Conservation (phyloP, 2,113 vertebrate genomes). For the Stegastes partitus region DNA sequence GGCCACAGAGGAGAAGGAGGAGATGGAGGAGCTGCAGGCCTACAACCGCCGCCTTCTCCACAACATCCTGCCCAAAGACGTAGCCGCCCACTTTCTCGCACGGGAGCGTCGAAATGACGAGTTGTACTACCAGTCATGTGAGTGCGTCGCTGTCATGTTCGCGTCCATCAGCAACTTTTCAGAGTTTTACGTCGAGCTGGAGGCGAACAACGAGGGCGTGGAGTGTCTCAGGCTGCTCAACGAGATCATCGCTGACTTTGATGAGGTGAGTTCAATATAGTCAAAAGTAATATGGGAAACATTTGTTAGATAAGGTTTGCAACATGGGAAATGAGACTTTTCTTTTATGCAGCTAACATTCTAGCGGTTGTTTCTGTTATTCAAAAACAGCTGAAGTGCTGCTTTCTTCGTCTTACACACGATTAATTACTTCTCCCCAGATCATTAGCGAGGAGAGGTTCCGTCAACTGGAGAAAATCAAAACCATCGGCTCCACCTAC, state of each 20-base stretch:
- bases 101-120: conserved; percentile 95
- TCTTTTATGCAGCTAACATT: not conserved
- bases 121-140: conserved; percentile 97
- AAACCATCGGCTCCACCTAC: conserved; percentile 97
- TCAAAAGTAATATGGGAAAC: not conserved
- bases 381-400: conserved; percentile 1
- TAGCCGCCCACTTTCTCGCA: conserved; percentile 94
- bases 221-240: conserved; percentile 97
- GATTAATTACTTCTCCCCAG: conserved; percentile 67
- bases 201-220: conserved; percentile 98
- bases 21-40: conserved; percentile 98
- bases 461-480: conserved; percentile 97
- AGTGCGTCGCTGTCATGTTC: conserved; percentile 98
- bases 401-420: not conserved
- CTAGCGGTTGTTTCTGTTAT: not conserved
- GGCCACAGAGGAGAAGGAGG: conserved; percentile 98
- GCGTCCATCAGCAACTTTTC: conserved; percentile 99
- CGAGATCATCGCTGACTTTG: conserved; percentile 98
- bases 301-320: not conserved
- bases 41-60: conserved; percentile 96
- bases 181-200: conserved; percentile 97
- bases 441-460: conserved; percentile 94
- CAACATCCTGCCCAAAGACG: conserved; percentile 98
- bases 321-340: not conserved
- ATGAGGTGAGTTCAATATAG: conserved; percentile 87